These are phyloP conservation scores for Suricata suricatta DNA, from an alignment of 2,113 vertebrate species.

Conservation along the genomic window DNA sequence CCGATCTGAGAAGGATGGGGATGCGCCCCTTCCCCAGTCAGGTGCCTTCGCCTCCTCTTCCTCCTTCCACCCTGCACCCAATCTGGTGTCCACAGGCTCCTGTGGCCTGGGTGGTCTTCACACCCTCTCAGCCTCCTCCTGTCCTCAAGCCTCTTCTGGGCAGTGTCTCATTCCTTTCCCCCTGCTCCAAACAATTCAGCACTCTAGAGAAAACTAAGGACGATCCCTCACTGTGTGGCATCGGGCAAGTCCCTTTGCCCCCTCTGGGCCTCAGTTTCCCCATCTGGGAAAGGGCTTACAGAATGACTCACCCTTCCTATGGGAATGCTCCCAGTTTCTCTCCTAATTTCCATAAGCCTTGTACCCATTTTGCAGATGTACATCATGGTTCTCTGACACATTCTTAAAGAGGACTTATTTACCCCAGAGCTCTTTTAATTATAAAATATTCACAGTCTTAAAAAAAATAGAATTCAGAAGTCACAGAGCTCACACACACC, in stretches of 20 bases:
- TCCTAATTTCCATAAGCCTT: background rate
- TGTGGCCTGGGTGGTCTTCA: background rate
- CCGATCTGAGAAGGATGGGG: background rate
- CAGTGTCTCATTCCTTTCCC: background rate
- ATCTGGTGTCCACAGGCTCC: background rate
- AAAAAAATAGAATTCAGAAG: background rate
- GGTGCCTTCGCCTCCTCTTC: background rate
- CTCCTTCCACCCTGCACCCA: background rate
- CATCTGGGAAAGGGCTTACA: background rate
- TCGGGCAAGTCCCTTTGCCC: background rate
- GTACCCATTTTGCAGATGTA: background rate
- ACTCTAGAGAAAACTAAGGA: background rate
- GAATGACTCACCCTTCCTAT: background rate
- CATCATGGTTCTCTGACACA: background rate
- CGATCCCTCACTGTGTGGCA: background rate
- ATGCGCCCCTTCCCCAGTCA: background rate
- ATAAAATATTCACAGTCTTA: background rate
- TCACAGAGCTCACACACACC: background rate
- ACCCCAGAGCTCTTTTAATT: conserved; percentile 58
- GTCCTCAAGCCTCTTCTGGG: background rate
- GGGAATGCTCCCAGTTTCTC: background rate
- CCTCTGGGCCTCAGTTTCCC: background rate
- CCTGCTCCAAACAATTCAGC: too few species aligned
- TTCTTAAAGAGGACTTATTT: background rate
- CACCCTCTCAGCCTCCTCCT: background rate